Conservation (phyloP, 2,113 vertebrate species). For the Furnarius figulus region DNA sequence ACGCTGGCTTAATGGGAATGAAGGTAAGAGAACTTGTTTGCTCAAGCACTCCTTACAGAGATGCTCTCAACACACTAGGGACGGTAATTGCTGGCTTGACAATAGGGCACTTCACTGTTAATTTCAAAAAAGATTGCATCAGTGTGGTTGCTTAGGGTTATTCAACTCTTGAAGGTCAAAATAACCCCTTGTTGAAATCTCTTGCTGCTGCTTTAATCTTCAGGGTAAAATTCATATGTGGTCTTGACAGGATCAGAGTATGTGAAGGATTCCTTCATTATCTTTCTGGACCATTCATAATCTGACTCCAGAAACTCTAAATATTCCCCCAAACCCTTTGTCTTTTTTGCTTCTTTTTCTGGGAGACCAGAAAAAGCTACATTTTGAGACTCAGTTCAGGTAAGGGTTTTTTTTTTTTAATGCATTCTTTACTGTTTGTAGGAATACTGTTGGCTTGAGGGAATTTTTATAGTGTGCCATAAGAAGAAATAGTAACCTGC, state of each 20-base stretch:
- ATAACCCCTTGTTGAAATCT: neutral
- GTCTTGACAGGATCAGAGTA: neutral
- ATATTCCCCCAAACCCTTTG: neutral
- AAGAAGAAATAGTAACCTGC: neutral
- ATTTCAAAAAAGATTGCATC: neutral
- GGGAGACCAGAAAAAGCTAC: neutral
- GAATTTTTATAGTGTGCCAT: neutral
- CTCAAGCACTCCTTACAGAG: neutral
- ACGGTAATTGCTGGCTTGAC: neutral
- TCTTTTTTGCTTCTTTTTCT: neutral
- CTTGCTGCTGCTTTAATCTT: neutral
- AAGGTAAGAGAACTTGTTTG: conserved; percentile 79
- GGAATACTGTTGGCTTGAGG: neutral
- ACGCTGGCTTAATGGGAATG: conserved; percentile 94
- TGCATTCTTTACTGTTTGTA: neutral
- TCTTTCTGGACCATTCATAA: neutral
- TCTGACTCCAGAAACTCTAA: neutral
- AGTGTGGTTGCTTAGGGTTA: neutral
- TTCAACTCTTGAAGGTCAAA: neutral
- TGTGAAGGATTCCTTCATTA: neutral
- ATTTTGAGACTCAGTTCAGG: neutral
- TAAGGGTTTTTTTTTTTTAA: neutral
- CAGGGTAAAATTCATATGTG: neutral
- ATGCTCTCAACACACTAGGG: neutral
- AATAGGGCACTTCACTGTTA: neutral